Evolutionary conservation across 2,113 vertebrate species (phyloP).

Genomic region (Nycticebus coucang): DNA sequence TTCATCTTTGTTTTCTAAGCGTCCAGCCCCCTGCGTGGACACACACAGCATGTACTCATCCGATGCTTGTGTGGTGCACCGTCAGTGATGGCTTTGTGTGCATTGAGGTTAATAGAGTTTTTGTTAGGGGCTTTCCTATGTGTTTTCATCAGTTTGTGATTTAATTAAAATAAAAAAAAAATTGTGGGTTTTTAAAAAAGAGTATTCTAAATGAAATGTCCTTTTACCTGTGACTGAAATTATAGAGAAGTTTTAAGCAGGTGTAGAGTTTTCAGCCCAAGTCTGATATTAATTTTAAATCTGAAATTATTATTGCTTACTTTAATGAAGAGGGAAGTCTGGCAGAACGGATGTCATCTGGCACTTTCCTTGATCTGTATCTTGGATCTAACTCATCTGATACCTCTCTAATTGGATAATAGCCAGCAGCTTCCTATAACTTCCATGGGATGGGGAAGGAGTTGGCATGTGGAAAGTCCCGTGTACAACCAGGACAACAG

Average conservation of each 20-base stretch:
- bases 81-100: neutral
- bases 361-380: neutral
- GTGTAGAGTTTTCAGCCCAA: neutral
- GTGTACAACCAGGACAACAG: neutral
- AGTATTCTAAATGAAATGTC: neutral
- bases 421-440: neutral
- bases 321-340: neutral
- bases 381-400: neutral
- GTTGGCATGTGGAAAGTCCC: neutral
- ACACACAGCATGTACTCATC: neutral
- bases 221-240: neutral
- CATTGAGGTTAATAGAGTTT: neutral
- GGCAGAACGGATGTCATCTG: neutral
- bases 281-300: neutral
- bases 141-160: neutral
- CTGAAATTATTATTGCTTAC: neutral
- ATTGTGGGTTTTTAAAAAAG: neutral
- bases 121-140: neutral
- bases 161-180: neutral
- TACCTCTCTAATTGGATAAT: neutral
- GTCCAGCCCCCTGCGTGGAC: neutral
- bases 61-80: neutral
- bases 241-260: neutral
- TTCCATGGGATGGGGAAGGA: neutral
- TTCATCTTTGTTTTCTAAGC: neutral